These are phyloP conservation scores for Machimus atricapillus DNA, from an alignment of 2,888 invertebrate genomes.

Conservation along the genomic window DNA sequence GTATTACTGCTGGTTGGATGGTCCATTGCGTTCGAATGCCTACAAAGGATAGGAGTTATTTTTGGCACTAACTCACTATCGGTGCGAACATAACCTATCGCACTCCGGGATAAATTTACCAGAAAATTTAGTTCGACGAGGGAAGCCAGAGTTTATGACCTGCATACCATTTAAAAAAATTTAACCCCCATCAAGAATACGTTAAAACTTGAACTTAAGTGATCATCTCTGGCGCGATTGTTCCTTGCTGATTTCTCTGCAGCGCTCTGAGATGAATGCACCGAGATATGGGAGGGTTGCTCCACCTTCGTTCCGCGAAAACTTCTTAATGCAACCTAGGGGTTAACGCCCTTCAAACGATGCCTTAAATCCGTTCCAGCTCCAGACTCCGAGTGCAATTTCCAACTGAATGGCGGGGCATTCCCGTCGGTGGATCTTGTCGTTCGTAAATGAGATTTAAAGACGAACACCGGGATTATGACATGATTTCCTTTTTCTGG, in stretches of 20 bases:
- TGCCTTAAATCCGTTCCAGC: neutral
- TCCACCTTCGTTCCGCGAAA: neutral
- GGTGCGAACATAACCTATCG: neutral
- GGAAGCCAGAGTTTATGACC: neutral
- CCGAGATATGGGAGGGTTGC: neutral
- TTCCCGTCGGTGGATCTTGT: neutral
- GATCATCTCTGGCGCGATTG: neutral
- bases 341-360: neutral
- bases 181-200: neutral
- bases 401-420: neutral
- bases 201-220: neutral
- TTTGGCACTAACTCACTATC: neutral
- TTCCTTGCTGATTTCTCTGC: neutral
- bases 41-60: neutral
- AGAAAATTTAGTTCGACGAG: neutral
- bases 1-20: neutral
- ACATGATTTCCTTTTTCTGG: neutral
- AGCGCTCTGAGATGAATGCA: neutral
- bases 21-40: neutral
- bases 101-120: neutral
- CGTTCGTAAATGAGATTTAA: neutral
- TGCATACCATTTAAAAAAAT: neutral
- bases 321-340: neutral
- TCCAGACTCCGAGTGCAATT: neutral
- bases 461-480: neutral